Conservation (phyloP, 1,140 invertebrate species). For the Zelostemma sp. region DNA sequence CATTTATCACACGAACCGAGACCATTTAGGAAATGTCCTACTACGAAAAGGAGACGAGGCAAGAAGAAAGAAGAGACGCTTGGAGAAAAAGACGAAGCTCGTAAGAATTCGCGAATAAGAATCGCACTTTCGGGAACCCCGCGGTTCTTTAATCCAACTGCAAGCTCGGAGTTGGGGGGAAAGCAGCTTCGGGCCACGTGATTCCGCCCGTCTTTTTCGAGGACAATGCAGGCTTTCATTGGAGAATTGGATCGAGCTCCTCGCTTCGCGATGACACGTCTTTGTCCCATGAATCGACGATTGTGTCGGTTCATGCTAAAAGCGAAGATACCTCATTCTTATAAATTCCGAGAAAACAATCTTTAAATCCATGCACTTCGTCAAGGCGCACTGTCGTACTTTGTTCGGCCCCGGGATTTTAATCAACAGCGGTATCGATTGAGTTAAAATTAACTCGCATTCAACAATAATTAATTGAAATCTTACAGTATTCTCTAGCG, state of each 20-base stretch:
- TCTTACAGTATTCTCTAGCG: too few relatives aligned
- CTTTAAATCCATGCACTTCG: not conserved
- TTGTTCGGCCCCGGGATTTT: not conserved
- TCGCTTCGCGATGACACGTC: conserved; percentile 33
- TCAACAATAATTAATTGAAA: too few relatives aligned
- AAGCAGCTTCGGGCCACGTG: conserved; percentile 25
- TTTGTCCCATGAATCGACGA: conserved; percentile 37
- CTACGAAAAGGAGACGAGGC: conserved; percentile 25
- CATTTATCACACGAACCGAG: conserved; percentile 56
- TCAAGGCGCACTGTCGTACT: not conserved
- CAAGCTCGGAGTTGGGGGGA: conserved; percentile 22
- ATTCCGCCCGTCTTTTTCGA: conserved; percentile 23
- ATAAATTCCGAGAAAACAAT: not conserved
- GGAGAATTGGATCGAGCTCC: conserved; percentile 44
- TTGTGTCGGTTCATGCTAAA: conserved; percentile 6
- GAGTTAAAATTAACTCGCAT: too few relatives aligned
- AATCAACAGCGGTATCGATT: not conserved
- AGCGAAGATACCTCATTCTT: conserved; percentile 11
- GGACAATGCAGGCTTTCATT: conserved; percentile 53
- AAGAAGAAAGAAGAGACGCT: conserved; percentile 19
- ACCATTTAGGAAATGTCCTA: conserved; percentile 55
- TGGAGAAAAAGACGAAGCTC: not conserved
- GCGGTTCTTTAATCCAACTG: conserved; percentile 43
- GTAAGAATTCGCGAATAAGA: conserved; percentile 34
- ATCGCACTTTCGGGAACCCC: conserved; percentile 35